Conservation (phyloP, 2,113 vertebrate genomes). For the Thermophis baileyi region DNA sequence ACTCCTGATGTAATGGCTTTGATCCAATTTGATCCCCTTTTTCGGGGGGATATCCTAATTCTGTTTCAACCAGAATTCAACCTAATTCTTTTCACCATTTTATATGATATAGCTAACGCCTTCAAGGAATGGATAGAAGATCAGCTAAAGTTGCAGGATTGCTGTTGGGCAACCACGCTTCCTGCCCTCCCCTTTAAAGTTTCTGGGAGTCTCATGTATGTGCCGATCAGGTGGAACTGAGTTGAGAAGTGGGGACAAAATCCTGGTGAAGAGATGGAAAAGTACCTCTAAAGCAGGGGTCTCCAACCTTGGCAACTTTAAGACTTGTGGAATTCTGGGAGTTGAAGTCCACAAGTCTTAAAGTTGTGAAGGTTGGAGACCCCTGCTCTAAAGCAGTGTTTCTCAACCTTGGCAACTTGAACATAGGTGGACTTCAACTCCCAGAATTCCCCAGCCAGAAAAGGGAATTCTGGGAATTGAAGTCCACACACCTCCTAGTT, state of each 20-base stretch:
- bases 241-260: not conserved
- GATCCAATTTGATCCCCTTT: not conserved
- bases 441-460: not conserved
- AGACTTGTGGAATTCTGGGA: too few relatives aligned
- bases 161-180: not conserved
- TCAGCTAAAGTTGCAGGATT: not conserved
- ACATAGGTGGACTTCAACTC: not conserved
- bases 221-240: not conserved
- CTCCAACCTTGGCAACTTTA: not conserved
- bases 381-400: not conserved
- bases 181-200: not conserved
- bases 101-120: not conserved
- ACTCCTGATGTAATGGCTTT: not conserved
- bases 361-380: too few relatives aligned
- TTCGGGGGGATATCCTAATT: not conserved
- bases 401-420: not conserved
- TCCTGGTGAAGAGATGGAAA: not conserved
- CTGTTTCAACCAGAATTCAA: not conserved
- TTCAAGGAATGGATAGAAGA: not conserved
- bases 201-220: not conserved
- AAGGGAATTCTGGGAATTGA: not conserved
- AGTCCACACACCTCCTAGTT: not conserved
- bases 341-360: too few relatives aligned
- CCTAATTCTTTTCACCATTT: not conserved
- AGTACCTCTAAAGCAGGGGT: not conserved